Evolutionary conservation across 2,888 invertebrate genomes (phyloP).

Genomic region (Tethea ocularis): DNA sequence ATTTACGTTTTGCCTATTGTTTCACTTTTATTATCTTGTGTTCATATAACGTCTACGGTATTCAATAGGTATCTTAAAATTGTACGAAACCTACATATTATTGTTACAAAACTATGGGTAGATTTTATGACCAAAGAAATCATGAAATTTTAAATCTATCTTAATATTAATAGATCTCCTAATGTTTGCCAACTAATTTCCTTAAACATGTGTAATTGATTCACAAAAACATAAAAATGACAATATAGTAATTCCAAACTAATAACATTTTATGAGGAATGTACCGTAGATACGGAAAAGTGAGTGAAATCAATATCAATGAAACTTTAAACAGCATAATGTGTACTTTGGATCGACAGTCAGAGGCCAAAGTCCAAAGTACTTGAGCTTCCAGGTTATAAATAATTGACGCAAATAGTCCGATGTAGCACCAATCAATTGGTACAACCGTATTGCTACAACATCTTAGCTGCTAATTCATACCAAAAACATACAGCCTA

Average conservation of each 20-base stretch:
- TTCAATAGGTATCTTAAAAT: too few relatives aligned
- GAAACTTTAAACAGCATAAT: background rate
- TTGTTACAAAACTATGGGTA: too few relatives aligned
- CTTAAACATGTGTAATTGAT: too few relatives aligned
- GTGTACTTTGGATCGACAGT: background rate
- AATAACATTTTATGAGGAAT: background rate
- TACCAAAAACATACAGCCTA: too few relatives aligned
- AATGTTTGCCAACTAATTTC: too few relatives aligned
- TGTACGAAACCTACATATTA: too few relatives aligned
- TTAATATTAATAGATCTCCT: too few relatives aligned
- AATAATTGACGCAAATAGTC: conserved; percentile 10
- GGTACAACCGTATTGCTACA: background rate
- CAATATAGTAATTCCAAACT: too few relatives aligned
- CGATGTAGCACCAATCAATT: background rate
- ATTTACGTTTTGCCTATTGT: background rate
- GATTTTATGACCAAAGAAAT: too few relatives aligned
- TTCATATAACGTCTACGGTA: background rate
- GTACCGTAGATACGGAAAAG: background rate
- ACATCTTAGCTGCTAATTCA: background rate
- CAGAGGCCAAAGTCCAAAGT: background rate
- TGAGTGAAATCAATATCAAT: conserved; percentile 6
- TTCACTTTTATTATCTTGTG: background rate
- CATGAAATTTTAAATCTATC: too few relatives aligned
- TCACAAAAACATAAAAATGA: too few relatives aligned
- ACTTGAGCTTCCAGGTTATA: background rate